phyloP scores from a whole-genome alignment of 2,113 vertebrate species.

The Poeciliopsis retropinna region DNA sequence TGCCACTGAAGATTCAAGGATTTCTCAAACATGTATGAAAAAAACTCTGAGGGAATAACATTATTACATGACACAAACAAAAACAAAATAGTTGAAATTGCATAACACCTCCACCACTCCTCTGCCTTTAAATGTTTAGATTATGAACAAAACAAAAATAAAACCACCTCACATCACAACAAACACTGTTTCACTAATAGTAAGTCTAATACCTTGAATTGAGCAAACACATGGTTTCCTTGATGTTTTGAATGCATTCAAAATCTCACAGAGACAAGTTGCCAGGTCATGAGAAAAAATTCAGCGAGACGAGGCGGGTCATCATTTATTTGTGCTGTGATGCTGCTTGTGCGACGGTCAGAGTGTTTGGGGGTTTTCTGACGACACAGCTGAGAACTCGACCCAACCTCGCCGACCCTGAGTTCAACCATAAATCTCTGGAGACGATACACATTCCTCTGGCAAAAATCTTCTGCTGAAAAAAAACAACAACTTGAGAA shows the following conservation, averaged over 20 bases:
- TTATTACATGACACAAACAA: no score
- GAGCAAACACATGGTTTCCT: constrained; percentile 17
- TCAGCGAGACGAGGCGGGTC: constrained; percentile 30
- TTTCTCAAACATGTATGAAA: no score
- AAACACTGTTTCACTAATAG: background rate
- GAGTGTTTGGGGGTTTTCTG: constrained; percentile 32
- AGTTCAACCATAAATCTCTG: constrained; percentile 37
- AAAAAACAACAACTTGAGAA: background rate
- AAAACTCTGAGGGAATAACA: no score
- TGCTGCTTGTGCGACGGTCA: constrained; percentile 19
- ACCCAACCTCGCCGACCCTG: constrained; percentile 45
- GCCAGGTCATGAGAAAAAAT: constrained; percentile 70
- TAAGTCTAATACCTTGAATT: background rate
- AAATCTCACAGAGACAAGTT: constrained; percentile 26
- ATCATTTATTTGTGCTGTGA: constrained; percentile 40
- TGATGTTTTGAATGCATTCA: constrained; percentile 21
- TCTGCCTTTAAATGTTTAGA: no score
- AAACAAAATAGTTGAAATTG: no score
- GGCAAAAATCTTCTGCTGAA: constrained; percentile 6
- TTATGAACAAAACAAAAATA: no score
- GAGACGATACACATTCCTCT: constrained; percentile 53
- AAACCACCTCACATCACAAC: background rate
- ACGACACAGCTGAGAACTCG: constrained; percentile 42
- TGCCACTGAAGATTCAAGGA: no score
- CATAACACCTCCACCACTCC: no score